Conservation (phyloP, 2,797 vertebrate species). For the Enteromius trimaculatus region DNA sequence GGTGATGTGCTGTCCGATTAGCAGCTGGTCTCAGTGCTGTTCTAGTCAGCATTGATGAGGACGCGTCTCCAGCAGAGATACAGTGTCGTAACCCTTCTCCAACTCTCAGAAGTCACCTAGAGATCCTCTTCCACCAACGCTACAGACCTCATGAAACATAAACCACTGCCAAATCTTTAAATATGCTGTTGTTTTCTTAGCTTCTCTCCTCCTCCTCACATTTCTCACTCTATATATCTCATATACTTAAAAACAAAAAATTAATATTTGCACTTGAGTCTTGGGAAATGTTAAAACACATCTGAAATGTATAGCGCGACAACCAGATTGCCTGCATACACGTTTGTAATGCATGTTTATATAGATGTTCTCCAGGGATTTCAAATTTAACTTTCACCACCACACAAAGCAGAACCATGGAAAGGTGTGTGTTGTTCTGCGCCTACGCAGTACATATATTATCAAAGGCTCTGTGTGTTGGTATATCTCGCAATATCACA, state of each 20-base stretch:
- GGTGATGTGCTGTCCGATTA: neutral
- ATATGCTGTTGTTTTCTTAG: constrained; percentile 12
- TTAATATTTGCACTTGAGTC: neutral
- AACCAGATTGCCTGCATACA: neutral
- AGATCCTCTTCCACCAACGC: neutral
- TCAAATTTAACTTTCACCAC: constrained; percentile 21
- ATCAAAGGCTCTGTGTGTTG: constrained; percentile 31
- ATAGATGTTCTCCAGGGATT: constrained; percentile 15
- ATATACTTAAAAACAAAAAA: neutral
- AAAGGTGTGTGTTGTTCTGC: constrained; percentile 15
- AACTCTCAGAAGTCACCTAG: neutral
- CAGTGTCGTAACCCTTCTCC: neutral
- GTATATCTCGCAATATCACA: constrained; percentile 32
- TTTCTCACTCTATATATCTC: constrained; percentile 15
- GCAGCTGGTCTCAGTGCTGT: constrained; percentile 20
- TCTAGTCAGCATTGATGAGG: constrained; percentile 11
- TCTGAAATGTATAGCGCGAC: neutral
- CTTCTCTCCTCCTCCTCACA: constrained; percentile 28
- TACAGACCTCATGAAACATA: constrained; percentile 4
- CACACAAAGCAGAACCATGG: constrained; percentile 12
- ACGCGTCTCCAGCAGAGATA: neutral
- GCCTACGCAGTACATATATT: constrained; percentile 43
- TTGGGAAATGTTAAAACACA: constrained; percentile 11
- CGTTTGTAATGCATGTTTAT: neutral
- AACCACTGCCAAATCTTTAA: constrained; percentile 27